Evolutionary conservation across 2,797 vertebrate species (phyloP).

Genomic region (Leptatherina wallacei): DNA sequence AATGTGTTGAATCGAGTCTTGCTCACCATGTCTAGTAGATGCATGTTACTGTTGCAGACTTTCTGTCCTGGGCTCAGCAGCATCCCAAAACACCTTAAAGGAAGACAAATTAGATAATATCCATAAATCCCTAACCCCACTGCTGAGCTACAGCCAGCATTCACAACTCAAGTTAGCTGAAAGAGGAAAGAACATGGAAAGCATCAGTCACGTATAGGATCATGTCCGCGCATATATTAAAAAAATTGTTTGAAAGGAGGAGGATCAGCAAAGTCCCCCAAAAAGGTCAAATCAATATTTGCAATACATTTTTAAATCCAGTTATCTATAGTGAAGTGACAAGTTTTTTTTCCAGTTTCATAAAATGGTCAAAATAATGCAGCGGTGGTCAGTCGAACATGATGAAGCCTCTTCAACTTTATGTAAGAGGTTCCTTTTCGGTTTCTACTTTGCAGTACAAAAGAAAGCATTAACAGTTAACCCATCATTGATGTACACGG

Average conservation of each 20-base stretch:
- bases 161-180: background rate
- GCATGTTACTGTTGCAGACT: constrained; percentile 97
- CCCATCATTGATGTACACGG: background rate
- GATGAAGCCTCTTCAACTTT: background rate
- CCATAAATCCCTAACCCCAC: constrained; percentile 26
- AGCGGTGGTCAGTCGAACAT: background rate
- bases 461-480: background rate
- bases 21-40: constrained; percentile 96
- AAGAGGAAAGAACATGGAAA: background rate
- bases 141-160: constrained; percentile 9
- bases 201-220: background rate
- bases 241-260: background rate
- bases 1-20: background rate
- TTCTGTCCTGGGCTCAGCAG: constrained; percentile 95
- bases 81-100: constrained; percentile 96
- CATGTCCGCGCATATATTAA: too few species aligned
- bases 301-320: background rate
- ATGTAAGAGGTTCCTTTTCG: background rate
- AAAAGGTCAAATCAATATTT: background rate
- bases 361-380: background rate
- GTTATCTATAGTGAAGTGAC: background rate
- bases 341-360: background rate
- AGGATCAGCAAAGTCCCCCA: background rate
- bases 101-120: constrained; percentile 23
- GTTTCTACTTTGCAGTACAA: background rate